Percentiles rank a stretch among this genome's conserved stretches.
These are phyloP conservation scores for Sebastes matsubarae DNA, from an alignment of 2,797 vertebrate genomes.

Conservation along the genomic window DNA sequence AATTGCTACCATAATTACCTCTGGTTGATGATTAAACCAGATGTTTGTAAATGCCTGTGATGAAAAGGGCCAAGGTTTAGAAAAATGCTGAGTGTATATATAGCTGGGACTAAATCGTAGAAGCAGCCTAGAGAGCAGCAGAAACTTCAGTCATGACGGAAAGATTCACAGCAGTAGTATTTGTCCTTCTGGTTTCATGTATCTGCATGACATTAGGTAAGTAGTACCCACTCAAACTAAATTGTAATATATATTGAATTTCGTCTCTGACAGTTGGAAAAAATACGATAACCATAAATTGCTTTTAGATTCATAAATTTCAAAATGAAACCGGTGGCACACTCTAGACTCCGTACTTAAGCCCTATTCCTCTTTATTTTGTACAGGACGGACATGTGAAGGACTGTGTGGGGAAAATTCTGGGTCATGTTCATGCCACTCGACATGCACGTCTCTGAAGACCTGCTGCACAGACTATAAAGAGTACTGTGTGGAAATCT, in stretches of 20 bases:
- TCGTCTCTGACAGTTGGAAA: not conserved
- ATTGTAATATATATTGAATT: not conserved
- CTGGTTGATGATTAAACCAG: slow-evolving; percentile 60
- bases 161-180: not conserved
- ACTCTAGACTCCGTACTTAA: not conserved
- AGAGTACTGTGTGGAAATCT: slow-evolving; percentile 84
- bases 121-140: not conserved
- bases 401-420: slow-evolving; percentile 77
- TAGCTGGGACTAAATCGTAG: not conserved
- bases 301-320: not conserved
- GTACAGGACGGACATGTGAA: slow-evolving; percentile 85
- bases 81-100: slow-evolving; percentile 19
- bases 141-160: slow-evolving; percentile 38
- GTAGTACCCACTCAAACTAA: slow-evolving; percentile 21
- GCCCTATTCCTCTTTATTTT: not conserved
- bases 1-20: not conserved
- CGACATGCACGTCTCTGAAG: slow-evolving; percentile 82
- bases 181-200: slow-evolving; percentile 53
- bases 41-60: slow-evolving; percentile 11
- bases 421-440: slow-evolving; percentile 88
- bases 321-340: not conserved
- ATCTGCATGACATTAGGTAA: slow-evolving; percentile 56
- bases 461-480: slow-evolving; percentile 87
- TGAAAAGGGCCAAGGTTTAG: slow-evolving; percentile 50
- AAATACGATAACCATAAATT: not conserved